A percentile compares a stretch with the other conserved stretches of the same genome.
These are phyloP conservation scores for Ctenoplectra terminalis DNA, from an alignment of 1,140 invertebrate species.

Conservation along the genomic window DNA sequence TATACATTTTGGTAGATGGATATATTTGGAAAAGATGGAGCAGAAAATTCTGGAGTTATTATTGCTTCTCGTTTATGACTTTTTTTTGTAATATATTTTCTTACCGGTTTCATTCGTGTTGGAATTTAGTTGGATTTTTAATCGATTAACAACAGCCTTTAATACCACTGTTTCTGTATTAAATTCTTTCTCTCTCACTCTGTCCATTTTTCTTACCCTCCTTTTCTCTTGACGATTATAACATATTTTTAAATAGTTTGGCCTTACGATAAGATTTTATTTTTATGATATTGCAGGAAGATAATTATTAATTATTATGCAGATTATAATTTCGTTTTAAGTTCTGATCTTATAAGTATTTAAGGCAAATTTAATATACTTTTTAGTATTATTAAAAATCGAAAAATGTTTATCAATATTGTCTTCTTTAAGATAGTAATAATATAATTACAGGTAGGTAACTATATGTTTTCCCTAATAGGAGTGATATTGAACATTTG, in stretches of 20 bases:
- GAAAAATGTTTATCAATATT: slow-evolving; percentile 11
- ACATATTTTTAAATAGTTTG: slow-evolving; percentile 40
- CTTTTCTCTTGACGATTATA: slow-evolving; percentile 22
- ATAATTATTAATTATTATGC: slow-evolving; percentile 1
- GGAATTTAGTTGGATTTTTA: slow-evolving; percentile 13
- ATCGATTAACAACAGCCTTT: not conserved
- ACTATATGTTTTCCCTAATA: slow-evolving; percentile 51
- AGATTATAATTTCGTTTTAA: slow-evolving; percentile 4
- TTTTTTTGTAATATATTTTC: slow-evolving; percentile 1
- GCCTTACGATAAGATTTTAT: slow-evolving; percentile 8
- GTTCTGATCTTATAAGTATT: slow-evolving; percentile 29
- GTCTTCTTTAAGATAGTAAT: slow-evolving; percentile 29
- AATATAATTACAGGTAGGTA: slow-evolving; percentile 62
- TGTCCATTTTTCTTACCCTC: slow-evolving; percentile 39
- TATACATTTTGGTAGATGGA: too few species aligned
- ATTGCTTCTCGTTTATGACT: not conserved
- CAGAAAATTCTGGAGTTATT: slow-evolving; percentile 1
- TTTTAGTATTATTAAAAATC: slow-evolving; percentile 12
- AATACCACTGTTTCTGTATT: slow-evolving; percentile 38
- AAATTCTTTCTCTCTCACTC: slow-evolving; percentile 52
- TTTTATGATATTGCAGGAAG: slow-evolving; percentile 34
- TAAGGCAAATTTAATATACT: slow-evolving; percentile 14
- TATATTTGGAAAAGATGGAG: not conserved
- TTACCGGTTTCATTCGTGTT: slow-evolving; percentile 6
- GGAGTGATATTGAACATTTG: slow-evolving; percentile 5